Conservation (phyloP, 2,113 vertebrate genomes). For the Litocranius walleri region DNA sequence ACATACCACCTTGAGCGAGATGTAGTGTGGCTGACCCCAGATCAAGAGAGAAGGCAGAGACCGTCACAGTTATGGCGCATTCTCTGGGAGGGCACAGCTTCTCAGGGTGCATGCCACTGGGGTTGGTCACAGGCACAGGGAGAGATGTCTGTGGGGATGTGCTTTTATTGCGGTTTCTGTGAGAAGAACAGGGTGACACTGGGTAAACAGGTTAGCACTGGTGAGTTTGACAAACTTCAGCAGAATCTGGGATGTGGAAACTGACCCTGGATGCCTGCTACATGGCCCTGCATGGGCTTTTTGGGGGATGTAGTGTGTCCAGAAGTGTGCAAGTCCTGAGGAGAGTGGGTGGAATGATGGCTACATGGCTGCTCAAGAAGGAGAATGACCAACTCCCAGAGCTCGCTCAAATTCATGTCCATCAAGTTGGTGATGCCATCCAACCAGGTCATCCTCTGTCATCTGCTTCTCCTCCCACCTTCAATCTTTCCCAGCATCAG, state of each 20-base stretch:
- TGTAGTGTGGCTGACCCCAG: neutral
- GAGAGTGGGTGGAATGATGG: neutral
- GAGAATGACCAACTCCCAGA: neutral
- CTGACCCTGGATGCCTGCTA: neutral
- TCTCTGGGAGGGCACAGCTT: neutral
- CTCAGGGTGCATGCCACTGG: neutral
- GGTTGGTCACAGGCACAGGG: neutral
- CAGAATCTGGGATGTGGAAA: neutral
- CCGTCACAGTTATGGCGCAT: neutral
- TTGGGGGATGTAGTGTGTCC: neutral
- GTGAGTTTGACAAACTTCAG: neutral
- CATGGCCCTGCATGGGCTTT: neutral
- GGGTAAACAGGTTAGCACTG: neutral
- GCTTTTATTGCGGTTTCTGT: neutral
- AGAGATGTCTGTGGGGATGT: neutral
- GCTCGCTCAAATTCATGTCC: neutral
- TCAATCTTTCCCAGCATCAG: neutral
- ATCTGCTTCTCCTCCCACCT: accelerated
- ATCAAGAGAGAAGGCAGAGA: neutral
- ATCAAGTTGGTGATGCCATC: neutral
- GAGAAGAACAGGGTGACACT: neutral
- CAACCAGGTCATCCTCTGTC: neutral
- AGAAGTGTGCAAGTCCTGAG: neutral
- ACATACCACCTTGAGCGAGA: neutral
- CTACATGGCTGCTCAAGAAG: neutral